Conservation (phyloP, 2,797 vertebrate species). For the Stomatorhinus walkeri region DNA sequence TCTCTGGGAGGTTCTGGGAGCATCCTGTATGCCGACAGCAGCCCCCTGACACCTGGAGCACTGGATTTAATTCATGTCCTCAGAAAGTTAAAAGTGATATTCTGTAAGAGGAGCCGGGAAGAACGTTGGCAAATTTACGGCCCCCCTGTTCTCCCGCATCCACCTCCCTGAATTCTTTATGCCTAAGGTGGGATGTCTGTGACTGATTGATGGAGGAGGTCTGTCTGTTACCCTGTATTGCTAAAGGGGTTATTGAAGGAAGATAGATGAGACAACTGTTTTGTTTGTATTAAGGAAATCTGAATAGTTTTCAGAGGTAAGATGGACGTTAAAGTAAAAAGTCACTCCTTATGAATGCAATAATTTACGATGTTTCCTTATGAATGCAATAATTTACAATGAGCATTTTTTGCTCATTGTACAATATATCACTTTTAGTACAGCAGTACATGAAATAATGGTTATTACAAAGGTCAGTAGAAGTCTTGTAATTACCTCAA, state of each 20-base stretch:
- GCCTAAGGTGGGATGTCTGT: not conserved
- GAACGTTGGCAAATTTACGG: no score
- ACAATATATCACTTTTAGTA: constrained; percentile 1
- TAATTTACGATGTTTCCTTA: not conserved
- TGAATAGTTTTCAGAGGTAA: not conserved
- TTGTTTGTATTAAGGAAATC: not conserved
- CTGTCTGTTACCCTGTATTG: not conserved
- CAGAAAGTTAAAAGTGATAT: no score
- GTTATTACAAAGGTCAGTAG: not conserved
- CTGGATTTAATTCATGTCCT: not conserved
- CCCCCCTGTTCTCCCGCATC: not conserved
- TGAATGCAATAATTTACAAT: not conserved
- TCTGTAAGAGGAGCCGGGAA: no score
- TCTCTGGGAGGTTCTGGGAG: not conserved
- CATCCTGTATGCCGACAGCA: not conserved
- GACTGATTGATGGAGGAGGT: not conserved
- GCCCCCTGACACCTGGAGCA: not conserved
- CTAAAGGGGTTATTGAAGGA: not conserved
- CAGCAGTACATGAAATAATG: not conserved
- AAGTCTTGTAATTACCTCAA: not conserved
- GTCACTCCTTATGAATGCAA: not conserved
- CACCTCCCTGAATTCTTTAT: not conserved
- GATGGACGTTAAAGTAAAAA: not conserved
- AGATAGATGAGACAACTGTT: not conserved
- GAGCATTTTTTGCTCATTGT: no score